A percentile compares a stretch with the other conserved stretches of the same genome.
Conservation (phyloP, 2,888 invertebrate species). For the Chalcis sispes region DNA sequence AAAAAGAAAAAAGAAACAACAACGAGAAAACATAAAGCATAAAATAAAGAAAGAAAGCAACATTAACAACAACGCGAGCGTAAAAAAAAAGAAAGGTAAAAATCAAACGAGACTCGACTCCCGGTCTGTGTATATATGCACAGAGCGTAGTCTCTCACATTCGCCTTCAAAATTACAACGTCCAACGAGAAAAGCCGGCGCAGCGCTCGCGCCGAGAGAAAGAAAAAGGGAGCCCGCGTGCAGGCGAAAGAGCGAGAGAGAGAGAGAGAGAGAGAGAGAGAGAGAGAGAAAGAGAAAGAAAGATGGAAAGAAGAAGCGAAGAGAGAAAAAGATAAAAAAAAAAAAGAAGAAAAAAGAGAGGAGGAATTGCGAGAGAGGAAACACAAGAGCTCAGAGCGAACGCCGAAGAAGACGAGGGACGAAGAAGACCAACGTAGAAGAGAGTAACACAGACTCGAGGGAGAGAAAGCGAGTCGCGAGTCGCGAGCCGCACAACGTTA, state of each 20-base stretch:
- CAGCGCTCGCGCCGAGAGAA: neutral
- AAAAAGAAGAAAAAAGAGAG: neutral
- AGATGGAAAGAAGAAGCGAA: slow-evolving; percentile 22
- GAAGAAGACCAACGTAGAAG: no score
- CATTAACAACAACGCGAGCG: no score
- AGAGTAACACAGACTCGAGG: no score
- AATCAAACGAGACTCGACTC: neutral
- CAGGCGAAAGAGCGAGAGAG: neutral
- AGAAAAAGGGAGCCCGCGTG: slow-evolving; percentile 1
- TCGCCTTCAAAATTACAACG: slow-evolving; percentile 49
- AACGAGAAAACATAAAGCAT: neutral
- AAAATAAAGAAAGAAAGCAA: no score
- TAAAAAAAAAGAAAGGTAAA: neutral
- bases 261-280: slow-evolving; percentile 43
- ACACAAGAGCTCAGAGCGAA: no score
- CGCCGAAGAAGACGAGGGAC: no score
- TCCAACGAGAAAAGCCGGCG: slow-evolving; percentile 39
- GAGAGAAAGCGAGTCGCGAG: no score
- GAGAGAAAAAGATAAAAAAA: neutral
- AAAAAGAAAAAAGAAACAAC: neutral
- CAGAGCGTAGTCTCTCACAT: slow-evolving; percentile 12
- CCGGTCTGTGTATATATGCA: neutral
- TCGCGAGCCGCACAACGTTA: no score
- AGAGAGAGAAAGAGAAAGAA: slow-evolving; percentile 37
- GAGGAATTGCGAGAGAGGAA: neutral